A percentile compares a stretch with the other conserved stretches of the same genome.
These are phyloP conservation scores for Hapalemur alaotrensis DNA, from an alignment of 2,797 vertebrate genomes.

Conservation along the genomic window DNA sequence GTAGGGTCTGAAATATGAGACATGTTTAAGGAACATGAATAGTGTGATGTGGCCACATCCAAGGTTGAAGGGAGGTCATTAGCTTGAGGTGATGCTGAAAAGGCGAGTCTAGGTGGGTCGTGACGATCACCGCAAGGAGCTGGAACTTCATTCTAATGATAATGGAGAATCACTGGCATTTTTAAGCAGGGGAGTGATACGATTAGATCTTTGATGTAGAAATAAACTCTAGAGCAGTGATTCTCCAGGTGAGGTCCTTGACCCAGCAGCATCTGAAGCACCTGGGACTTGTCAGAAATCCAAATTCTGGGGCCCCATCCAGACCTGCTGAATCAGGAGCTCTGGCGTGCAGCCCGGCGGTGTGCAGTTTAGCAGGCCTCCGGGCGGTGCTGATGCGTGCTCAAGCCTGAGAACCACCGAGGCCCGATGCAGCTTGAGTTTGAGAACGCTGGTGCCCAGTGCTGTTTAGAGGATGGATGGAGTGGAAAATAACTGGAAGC, in stretches of 20 bases:
- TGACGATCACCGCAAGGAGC: neutral
- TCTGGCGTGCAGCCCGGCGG: neutral
- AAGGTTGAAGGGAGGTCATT: neutral
- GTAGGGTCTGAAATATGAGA: neutral
- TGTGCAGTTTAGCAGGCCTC: neutral
- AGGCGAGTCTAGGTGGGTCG: neutral
- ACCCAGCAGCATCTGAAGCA: neutral
- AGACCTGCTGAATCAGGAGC: neutral
- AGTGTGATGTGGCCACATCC: neutral
- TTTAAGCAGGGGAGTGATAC: neutral
- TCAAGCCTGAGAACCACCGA: neutral
- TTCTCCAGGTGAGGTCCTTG: neutral
- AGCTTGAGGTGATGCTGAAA: neutral
- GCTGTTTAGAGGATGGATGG: neutral
- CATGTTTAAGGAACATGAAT: neutral
- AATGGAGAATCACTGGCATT: neutral
- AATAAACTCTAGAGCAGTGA: neutral
- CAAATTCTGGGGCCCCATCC: neutral
- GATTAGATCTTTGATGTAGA: neutral
- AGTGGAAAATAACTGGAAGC: neutral
- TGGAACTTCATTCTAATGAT: neutral
- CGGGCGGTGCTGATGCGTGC: neutral
- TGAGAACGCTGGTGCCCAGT: neutral
- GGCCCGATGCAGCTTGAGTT: neutral
- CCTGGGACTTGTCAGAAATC: neutral